phyloP scores from a whole-genome alignment of 2,888 invertebrate species.

The Drosophila affinis region DNA sequence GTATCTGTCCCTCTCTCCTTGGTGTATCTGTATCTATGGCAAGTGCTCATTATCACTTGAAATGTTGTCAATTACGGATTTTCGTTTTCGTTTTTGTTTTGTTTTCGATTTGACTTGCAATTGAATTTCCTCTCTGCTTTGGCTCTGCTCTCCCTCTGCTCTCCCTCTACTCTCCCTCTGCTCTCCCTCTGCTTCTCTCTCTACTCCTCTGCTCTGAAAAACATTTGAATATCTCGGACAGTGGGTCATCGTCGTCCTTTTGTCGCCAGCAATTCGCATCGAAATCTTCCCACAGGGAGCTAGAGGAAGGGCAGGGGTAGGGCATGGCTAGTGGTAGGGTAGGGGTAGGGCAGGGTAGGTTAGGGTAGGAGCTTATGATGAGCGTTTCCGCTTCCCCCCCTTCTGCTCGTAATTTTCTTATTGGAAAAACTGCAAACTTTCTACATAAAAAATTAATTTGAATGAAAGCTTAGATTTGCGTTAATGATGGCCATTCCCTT shows the following conservation, averaged over 20 bases:
- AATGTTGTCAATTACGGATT: conserved; percentile 79
- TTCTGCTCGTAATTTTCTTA: conserved; percentile 32
- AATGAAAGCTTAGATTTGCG: conserved; percentile 64
- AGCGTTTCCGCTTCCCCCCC: conserved; percentile 19
- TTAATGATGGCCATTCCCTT: conserved; percentile 58
- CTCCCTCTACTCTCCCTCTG: not conserved
- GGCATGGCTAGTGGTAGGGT: too few relatives aligned
- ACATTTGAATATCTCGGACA: conserved; percentile 63
- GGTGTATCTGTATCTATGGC: conserved; percentile 24
- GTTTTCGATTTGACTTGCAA: conserved; percentile 73
- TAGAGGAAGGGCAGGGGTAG: too few relatives aligned
- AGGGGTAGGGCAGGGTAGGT: too few relatives aligned
- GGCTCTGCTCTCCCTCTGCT: not conserved
- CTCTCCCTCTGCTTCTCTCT: not conserved
- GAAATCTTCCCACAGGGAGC: too few relatives aligned
- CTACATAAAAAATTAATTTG: conserved; percentile 77
- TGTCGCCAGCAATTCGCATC: conserved; percentile 21
- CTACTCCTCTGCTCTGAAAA: not conserved
- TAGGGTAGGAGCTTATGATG: conserved; percentile 62
- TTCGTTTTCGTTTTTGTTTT: conserved; percentile 60
- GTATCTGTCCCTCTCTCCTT: conserved; percentile 9
- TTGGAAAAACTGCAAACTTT: conserved; percentile 72
- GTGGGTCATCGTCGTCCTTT: conserved; percentile 30
- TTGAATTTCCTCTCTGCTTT: conserved; percentile 56
- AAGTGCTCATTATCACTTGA: conserved; percentile 74